phyloP scores from a whole-genome alignment of 2,113 vertebrate genomes.

The Calyptommatus sinebrachiatus region DNA sequence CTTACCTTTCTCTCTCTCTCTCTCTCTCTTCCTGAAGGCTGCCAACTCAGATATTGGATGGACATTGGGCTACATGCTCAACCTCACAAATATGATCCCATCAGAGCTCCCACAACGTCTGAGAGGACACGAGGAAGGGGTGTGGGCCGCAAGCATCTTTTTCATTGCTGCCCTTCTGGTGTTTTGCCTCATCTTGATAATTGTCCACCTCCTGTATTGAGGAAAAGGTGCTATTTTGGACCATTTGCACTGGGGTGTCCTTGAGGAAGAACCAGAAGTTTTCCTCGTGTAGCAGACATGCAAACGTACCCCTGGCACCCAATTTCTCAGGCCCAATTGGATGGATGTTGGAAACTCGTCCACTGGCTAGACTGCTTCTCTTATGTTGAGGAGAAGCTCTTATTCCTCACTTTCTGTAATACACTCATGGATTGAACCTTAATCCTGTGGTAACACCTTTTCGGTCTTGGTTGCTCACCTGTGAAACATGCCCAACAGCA shows the following conservation, averaged over 20 bases:
- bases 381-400: background rate
- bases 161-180: slow-evolving; percentile 62
- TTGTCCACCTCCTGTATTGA: slow-evolving; percentile 35
- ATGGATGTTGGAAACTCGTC: background rate
- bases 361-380: background rate
- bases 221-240: background rate
- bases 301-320: too few relatives aligned
- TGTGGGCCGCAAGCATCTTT: slow-evolving; percentile 72
- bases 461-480: background rate
- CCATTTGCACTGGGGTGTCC: too few relatives aligned
- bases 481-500: too few relatives aligned
- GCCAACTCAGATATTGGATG: slow-evolving; percentile 79
- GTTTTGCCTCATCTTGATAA: slow-evolving; percentile 23
- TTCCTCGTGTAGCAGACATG: background rate
- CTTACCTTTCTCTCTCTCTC: background rate
- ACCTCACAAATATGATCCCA: slow-evolving; percentile 82
- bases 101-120: slow-evolving; percentile 45
- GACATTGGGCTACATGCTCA: slow-evolving; percentile 93
- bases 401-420: too few relatives aligned
- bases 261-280: background rate
- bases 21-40: slow-evolving; percentile 63
- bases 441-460: background rate
- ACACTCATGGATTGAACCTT: too few relatives aligned
- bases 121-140: slow-evolving; percentile 60
- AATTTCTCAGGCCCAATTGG: too few relatives aligned